Conservation (phyloP, 2,888 invertebrate genomes). For the Apocheima hispidaria region DNA sequence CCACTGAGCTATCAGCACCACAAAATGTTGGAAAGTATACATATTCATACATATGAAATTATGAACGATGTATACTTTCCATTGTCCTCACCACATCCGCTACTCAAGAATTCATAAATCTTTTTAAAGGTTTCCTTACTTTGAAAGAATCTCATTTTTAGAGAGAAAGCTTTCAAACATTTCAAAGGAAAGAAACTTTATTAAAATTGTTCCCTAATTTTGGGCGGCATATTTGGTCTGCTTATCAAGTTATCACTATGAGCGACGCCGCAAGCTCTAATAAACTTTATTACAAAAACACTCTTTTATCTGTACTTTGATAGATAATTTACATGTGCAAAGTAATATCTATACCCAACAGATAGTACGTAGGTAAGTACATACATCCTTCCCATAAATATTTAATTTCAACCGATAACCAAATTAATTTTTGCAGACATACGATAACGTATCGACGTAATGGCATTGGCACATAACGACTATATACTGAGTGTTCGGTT, state of each 20-base stretch:
- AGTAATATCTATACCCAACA: conserved; percentile 17
- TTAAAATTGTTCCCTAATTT: conserved; percentile 8
- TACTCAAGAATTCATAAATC: conserved; percentile 25
- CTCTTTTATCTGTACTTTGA: conserved; percentile 18
- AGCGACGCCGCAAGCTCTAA: conserved; percentile 24
- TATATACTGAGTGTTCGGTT: no score
- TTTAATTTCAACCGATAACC: conserved; percentile 63
- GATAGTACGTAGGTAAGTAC: conserved; percentile 40
- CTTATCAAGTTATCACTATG: conserved; percentile 20
- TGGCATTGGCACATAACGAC: conserved; percentile 31
- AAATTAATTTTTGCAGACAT: conserved; percentile 61
- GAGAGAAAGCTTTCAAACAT: conserved; percentile 3
- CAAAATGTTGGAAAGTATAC: no score
- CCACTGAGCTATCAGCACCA: no score
- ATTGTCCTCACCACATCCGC: conserved; percentile 11
- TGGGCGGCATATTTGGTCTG: conserved; percentile 7
- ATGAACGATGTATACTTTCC: neutral
- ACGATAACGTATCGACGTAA: conserved; percentile 49
- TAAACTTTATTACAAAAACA: conserved; percentile 27
- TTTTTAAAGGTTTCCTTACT: conserved; percentile 9
- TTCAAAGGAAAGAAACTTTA: neutral
- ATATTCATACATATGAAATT: neutral
- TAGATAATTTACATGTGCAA: conserved; percentile 30
- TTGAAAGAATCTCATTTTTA: conserved; percentile 6
- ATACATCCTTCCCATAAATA: conserved; percentile 50